Percentiles rank a stretch among this genome's conserved stretches.
Evolutionary conservation across 2,113 vertebrate species (phyloP).

Genomic region (Reinhardtius hippoglossoides): DNA sequence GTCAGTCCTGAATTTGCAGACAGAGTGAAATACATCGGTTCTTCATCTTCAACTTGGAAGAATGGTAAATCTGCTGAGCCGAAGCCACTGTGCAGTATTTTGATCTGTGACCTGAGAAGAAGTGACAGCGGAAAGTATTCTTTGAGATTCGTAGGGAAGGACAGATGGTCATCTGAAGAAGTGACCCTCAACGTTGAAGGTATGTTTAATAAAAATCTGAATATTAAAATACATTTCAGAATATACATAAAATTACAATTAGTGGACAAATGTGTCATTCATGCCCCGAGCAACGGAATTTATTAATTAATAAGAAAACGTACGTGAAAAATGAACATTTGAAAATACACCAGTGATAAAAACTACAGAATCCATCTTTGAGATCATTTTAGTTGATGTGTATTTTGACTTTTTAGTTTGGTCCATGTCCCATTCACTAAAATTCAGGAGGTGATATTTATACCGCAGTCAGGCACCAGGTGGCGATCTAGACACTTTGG

Average conservation of each 20-base stretch:
- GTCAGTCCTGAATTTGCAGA: constrained; percentile 30
- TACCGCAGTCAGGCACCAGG: too few species aligned
- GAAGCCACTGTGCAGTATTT: constrained; percentile 37
- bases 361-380: too few species aligned
- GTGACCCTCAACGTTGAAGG: constrained; percentile 51
- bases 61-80: fast-evolving
- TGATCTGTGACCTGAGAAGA: constrained; percentile 57
- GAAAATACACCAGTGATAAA: too few species aligned
- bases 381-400: too few species aligned
- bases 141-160: constrained; percentile 36
- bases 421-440: too few species aligned
- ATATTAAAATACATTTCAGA: neutral
- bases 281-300: too few species aligned
- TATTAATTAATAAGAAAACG: too few species aligned
- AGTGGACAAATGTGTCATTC: too few species aligned
- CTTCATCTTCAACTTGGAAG: fast-evolving
- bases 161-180: fast-evolving
- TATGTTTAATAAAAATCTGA: constrained; percentile 34
- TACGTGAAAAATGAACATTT: too few species aligned
- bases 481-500: too few species aligned
- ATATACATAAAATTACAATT: neutral
- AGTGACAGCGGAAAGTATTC: constrained; percentile 67
- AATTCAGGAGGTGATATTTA: too few species aligned
- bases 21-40: constrained; percentile 45
- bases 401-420: too few species aligned